Evolutionary conservation across 2,113 vertebrate species (phyloP).

Genomic region (Glaucidium brasilianum): DNA sequence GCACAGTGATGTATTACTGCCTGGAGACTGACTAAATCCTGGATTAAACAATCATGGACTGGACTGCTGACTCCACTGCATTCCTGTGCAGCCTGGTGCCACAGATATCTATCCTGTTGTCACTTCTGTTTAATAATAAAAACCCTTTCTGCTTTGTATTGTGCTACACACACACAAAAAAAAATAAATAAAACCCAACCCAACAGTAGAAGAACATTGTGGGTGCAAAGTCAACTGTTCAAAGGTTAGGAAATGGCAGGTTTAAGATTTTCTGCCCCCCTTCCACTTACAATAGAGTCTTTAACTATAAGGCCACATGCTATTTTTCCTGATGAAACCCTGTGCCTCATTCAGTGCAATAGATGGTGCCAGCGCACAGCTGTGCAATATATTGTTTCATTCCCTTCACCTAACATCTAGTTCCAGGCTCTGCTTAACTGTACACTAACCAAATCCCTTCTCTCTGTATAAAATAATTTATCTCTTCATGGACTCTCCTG

Average conservation of each 20-base stretch:
- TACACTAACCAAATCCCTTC: background rate
- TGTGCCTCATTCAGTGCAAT: background rate
- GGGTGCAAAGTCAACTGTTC: background rate
- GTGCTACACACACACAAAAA: background rate
- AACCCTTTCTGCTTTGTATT: background rate
- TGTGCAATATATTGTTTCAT: background rate
- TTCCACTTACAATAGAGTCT: background rate
- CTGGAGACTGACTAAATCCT: conserved; percentile 9
- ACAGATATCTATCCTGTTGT: conserved; percentile 1
- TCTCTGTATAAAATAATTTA: conserved; percentile 14
- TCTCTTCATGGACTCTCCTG: background rate
- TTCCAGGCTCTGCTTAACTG: background rate
- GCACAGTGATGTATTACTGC: background rate
- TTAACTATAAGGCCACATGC: background rate
- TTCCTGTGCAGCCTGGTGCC: background rate
- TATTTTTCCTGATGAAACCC: background rate
- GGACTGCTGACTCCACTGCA: conserved; percentile 19
- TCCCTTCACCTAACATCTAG: background rate
- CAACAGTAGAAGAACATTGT: background rate
- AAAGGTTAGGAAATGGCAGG: background rate
- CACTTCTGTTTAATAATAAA: conserved; percentile 16
- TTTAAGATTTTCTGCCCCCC: background rate
- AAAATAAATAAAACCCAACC: background rate
- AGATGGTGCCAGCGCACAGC: conserved; percentile 22
- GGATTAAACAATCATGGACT: background rate